Evolutionary conservation across 2,888 invertebrate genomes (phyloP).

Genomic region (Parelbella ahira): DNA sequence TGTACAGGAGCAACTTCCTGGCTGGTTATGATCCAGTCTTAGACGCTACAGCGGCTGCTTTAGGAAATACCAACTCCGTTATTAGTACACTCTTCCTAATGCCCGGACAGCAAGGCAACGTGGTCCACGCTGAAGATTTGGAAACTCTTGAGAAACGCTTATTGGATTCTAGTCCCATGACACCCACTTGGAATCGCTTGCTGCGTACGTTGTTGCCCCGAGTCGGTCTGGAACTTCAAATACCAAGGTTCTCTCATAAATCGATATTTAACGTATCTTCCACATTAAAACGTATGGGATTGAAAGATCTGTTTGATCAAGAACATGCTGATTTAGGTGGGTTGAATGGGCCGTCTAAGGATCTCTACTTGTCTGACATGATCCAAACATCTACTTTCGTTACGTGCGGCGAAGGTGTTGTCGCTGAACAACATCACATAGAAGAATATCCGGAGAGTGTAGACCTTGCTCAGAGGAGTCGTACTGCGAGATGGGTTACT

Average conservation of each 20-base stretch:
- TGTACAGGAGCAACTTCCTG: conserved; percentile 87
- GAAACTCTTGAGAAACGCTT: conserved; percentile 86
- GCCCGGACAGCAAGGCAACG: conserved; percentile 91
- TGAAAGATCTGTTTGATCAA: conserved; percentile 88
- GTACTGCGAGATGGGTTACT: conserved; percentile 69
- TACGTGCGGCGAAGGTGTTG: conserved; percentile 88
- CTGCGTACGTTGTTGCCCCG: conserved; percentile 87
- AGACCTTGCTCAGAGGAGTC: conserved; percentile 50
- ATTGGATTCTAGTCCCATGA: conserved; percentile 83
- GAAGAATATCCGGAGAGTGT: conserved; percentile 90
- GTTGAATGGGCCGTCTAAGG: conserved; percentile 88
- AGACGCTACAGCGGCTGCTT: conserved; percentile 90
- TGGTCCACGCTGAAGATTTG: conserved; percentile 89
- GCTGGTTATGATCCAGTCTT: conserved; percentile 92
- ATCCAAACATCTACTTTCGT: conserved; percentile 91
- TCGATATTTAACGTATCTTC: conserved; percentile 90
- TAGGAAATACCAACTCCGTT: conserved; percentile 85
- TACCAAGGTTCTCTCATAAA: conserved; percentile 91
- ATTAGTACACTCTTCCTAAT: conserved; percentile 90
- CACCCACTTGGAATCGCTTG: conserved; percentile 86
- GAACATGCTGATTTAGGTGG: conserved; percentile 90
- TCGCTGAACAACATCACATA: conserved; percentile 87
- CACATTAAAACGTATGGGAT: conserved; percentile 89
- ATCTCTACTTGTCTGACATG: conserved; percentile 91
- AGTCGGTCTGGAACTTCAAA: conserved; percentile 88